Base-by-base conservation (phyloP, 2,113 vertebrate genomes). In the Phocoena sinus region DNA sequence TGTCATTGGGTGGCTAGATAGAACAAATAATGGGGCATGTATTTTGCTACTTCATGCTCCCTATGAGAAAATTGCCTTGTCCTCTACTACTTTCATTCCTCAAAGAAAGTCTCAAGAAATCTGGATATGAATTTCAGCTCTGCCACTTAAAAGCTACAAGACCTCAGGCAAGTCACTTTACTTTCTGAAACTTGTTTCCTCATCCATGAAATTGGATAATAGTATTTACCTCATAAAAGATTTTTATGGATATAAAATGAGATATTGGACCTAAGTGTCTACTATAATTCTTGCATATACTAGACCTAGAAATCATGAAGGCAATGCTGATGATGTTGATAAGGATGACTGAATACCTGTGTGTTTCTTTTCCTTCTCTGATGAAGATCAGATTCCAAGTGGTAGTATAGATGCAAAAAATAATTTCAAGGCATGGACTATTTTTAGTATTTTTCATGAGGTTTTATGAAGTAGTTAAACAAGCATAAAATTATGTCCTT, bases 381-480 rank as follows among this genome's bases (percentile, higher is more conserved):
- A 92, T 50, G 58, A 77, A 18, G 33, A 62, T 71, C 47, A 87
- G 65, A 56, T 82, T 86, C 21, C 47, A 89, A 68, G 9, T 53
- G 25, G 41, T 73, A 67, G 58, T 67, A 83, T 67, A 89, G 50
- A 94, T 44, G 3, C 58, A 21, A 65, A 76, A 82, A 91, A 83
- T 8, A 74, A 88, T 70, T 23, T 77, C 38, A 68, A 74, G 23
- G 2, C 33, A 56, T 58, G 44, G 36, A 33, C 11, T 60, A 36
- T 26, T 95, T 92, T 95, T 56, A 77, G 12, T 94, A 76, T 74
- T 96, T 96, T 14, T 62, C 38, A 62, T 93, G 47, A 96, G 6
- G 8, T 63, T 89, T 93, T 77, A 84, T 56, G 79, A 86, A 87
- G 21, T 41, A 41, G 26, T 84, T 77, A 79, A 97, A 56, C 23